These are phyloP conservation scores for Arctopsyche grandis DNA, from an alignment of 1,140 invertebrate species.

Conservation along the genomic window DNA sequence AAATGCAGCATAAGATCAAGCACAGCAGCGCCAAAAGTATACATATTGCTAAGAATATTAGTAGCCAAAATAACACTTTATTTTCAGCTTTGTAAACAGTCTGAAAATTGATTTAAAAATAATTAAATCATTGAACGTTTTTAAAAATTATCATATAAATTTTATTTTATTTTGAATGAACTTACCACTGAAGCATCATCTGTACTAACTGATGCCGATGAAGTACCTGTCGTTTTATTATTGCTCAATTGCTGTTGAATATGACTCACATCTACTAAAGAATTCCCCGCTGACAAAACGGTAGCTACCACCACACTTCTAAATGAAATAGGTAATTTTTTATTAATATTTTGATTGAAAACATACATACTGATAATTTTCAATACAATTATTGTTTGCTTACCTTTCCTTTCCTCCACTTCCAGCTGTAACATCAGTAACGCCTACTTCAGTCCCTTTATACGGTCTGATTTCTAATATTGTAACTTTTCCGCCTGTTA, in stretches of 20 bases:
- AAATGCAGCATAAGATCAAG: constrained; percentile 82
- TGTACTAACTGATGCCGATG: constrained; percentile 53
- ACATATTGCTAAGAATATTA: constrained; percentile 78
- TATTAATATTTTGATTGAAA: constrained; percentile 33
- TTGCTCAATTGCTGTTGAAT: constrained; percentile 71
- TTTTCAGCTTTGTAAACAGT: constrained; percentile 77
- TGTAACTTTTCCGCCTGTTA: constrained; percentile 80
- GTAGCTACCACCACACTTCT: constrained; percentile 82
- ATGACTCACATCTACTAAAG: constrained; percentile 74
- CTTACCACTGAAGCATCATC: constrained; percentile 53
- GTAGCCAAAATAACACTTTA: constrained; percentile 77
- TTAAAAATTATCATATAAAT: background rate
- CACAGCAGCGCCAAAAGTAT: constrained; percentile 76
- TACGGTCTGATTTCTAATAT: constrained; percentile 80
- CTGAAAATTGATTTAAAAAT: constrained; percentile 68
- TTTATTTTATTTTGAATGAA: background rate
- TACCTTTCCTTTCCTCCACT: constrained; percentile 58
- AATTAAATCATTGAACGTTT: background rate
- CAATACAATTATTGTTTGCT: background rate
- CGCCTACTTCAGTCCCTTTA: constrained; percentile 63
- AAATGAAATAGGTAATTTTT: constrained; percentile 46
- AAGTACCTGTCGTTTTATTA: constrained; percentile 62
- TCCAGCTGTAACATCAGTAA: constrained; percentile 62
- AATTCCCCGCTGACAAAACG: constrained; percentile 74
- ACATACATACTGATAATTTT: background rate